Conservation (phyloP, 2,113 vertebrate genomes). For the Asarcornis scutulata region DNA sequence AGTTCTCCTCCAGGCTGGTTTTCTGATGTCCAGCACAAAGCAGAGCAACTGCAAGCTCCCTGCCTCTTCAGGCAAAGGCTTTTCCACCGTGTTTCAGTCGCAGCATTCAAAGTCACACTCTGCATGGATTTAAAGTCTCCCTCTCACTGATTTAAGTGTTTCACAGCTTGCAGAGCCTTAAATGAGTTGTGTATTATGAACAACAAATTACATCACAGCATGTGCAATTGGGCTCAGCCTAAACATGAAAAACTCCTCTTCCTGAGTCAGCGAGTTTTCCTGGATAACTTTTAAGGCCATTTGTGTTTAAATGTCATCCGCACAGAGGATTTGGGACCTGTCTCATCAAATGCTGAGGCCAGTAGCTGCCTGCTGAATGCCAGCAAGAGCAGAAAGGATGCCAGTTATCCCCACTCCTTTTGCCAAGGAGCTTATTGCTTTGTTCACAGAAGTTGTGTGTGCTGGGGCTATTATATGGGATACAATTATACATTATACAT, state of each 20-base stretch:
- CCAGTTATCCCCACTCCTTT: neutral
- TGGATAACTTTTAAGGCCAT: neutral
- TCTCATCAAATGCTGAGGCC: neutral
- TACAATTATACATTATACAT: neutral
- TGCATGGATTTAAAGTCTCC: neutral
- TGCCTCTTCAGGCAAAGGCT: neutral
- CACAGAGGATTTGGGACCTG: neutral
- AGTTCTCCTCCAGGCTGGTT: neutral
- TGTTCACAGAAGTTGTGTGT: neutral
- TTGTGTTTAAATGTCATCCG: conserved; percentile 12
- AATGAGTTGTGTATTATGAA: conserved; percentile 34
- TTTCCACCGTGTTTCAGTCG: neutral
- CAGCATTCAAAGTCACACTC: neutral
- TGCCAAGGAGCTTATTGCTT: neutral
- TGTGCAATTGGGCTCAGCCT: neutral
- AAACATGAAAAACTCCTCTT: neutral
- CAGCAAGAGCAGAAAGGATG: neutral
- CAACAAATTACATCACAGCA: conserved; percentile 39
- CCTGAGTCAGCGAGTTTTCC: conserved; percentile 14
- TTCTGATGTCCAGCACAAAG: neutral
- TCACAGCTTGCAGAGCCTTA: conserved; percentile 27
- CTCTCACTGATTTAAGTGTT: conserved; percentile 37
- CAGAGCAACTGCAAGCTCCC: neutral
- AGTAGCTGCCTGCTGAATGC: neutral
- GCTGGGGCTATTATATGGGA: neutral